Conservation (phyloP, 2,888 invertebrate genomes). For the Philhelius pedissequus region DNA sequence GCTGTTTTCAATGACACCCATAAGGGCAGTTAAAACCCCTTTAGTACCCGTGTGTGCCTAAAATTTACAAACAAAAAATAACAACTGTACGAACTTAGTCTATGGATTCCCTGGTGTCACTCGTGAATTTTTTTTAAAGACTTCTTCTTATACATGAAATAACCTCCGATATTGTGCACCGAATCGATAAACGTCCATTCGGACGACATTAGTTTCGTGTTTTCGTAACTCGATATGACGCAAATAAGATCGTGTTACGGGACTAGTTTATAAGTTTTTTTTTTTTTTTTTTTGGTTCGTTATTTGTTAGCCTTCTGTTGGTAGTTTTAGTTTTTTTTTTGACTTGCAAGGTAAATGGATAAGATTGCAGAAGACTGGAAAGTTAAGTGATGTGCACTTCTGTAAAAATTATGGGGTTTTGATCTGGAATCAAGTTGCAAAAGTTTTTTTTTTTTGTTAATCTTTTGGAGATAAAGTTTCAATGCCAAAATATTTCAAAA, state of each 20-base stretch:
- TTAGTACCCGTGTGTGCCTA: too few species aligned
- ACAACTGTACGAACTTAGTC: background rate
- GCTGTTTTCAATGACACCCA: too few species aligned
- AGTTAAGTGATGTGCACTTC: conserved; percentile 58
- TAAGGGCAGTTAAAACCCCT: too few species aligned
- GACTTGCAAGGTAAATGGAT: conserved; percentile 14
- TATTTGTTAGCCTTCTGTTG: conserved; percentile 30
- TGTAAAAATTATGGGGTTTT: conserved; percentile 27
- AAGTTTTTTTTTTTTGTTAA: background rate
- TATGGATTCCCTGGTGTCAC: background rate
- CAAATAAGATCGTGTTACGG: conserved; percentile 62
- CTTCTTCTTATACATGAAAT: background rate
- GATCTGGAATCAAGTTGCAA: conserved; percentile 16
- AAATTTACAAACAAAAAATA: background rate
- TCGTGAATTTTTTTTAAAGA: background rate
- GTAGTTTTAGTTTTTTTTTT: background rate
- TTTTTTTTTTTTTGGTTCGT: background rate
- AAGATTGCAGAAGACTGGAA: conserved; percentile 14
- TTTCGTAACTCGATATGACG: conserved; percentile 49
- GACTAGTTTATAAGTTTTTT: background rate
- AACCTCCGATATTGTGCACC: conserved; percentile 39
- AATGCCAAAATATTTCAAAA: conserved; percentile 8
- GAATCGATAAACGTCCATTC: conserved; percentile 62
- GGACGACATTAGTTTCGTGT: conserved; percentile 61
- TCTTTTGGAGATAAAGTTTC: conserved; percentile 25